phyloP scores from a whole-genome alignment of 2,113 vertebrate genomes.

The Gambusia holbrooki region DNA sequence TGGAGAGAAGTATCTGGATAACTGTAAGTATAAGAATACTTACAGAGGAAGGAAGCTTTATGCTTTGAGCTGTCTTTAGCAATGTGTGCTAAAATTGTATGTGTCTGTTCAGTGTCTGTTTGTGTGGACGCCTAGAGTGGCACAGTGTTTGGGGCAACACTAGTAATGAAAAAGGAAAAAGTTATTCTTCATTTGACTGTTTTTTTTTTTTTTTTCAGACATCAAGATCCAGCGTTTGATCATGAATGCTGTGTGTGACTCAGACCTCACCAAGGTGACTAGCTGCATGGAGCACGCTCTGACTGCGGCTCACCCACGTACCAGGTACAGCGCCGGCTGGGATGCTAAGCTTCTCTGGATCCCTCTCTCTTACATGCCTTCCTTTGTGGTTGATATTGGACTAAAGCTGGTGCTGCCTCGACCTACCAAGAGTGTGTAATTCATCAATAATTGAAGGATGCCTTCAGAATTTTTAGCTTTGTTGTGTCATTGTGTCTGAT shows the following conservation, averaged over 20 bases:
- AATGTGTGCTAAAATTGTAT: neutral
- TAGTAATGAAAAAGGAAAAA: no score
- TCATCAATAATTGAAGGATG: neutral
- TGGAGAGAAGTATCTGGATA: conserved; percentile 86
- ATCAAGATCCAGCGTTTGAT: conserved; percentile 84
- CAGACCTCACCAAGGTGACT: conserved; percentile 89
- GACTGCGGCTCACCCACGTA: conserved; percentile 83
- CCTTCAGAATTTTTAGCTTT: neutral
- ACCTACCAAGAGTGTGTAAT: conserved; percentile 80
- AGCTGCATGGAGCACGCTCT: conserved; percentile 90
- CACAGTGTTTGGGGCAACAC: no score
- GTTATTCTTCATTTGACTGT: neutral
- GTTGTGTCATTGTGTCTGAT: conserved; percentile 15
- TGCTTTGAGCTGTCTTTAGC: neutral
- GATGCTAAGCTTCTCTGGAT: conserved; percentile 95
- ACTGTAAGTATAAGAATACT: conserved; percentile 80
- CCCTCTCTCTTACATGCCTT: conserved; percentile 90
- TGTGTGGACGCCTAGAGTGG: neutral
- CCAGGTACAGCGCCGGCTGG: conserved; percentile 93
- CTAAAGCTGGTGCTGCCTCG: conserved; percentile 86
- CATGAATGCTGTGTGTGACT: conserved; percentile 87
- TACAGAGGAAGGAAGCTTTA: neutral
- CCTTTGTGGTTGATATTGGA: conserved; percentile 83
- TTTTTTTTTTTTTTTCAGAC: conserved; percentile 72
- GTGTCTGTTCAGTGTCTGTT: neutral